Percentiles rank a stretch among this genome's conserved stretches.
These are phyloP conservation scores for Pavo muticus DNA, from an alignment of 2,113 vertebrate genomes.

Conservation along the genomic window DNA sequence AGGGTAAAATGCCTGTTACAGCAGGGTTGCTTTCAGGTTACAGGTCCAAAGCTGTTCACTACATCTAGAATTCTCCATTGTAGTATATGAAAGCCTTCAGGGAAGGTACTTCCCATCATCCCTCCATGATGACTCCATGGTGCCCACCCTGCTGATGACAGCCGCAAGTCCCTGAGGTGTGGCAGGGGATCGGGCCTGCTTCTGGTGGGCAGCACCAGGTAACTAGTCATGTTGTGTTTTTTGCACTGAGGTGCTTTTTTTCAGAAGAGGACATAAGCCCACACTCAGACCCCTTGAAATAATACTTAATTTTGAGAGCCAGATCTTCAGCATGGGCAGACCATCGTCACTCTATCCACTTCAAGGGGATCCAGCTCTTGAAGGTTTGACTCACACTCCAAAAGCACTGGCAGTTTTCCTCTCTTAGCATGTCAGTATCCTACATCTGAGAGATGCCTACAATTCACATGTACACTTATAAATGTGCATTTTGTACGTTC, in stretches of 20 bases:
- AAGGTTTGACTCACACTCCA: not conserved
- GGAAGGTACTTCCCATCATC: not conserved
- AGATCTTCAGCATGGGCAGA: not conserved
- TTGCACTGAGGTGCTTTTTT: not conserved
- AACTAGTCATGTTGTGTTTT: not conserved
- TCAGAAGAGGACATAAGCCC: not conserved
- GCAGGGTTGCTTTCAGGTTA: not conserved
- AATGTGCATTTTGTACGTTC: not conserved
- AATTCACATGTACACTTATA: not conserved
- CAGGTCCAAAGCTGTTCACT: not conserved
- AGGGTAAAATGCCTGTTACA: not conserved
- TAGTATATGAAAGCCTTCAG: not conserved
- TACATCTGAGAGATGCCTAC: not conserved
- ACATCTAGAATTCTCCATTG: not conserved
- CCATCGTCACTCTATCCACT: not conserved
- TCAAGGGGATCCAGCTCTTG: not conserved
- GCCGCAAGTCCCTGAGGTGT: not conserved
- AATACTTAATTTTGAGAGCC: not conserved
- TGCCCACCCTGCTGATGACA: accelerated
- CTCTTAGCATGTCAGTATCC: not conserved
- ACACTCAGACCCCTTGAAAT: not conserved
- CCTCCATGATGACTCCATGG: not conserved
- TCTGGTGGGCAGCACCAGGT: not conserved
- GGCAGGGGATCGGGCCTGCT: not conserved
- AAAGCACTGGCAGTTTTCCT: not conserved